These are phyloP conservation scores for Linyphia triangularis DNA, from an alignment of 2,888 invertebrate species.

Conservation along the genomic window DNA sequence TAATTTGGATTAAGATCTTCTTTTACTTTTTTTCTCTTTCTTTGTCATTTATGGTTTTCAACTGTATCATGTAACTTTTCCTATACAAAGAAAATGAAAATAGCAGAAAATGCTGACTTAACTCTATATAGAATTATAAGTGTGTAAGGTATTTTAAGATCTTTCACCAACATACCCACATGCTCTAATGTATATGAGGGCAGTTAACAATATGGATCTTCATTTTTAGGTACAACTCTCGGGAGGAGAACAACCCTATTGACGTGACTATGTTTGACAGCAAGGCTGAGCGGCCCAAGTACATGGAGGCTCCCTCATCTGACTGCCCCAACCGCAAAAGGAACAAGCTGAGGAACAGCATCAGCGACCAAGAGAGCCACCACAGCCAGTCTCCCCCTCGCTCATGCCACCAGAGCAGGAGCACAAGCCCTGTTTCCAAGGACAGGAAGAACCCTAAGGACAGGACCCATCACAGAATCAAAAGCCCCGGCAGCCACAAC, in stretches of 20 bases:
- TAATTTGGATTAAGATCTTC: neutral
- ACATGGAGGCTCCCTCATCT: conserved; percentile 59
- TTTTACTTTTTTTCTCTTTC: neutral
- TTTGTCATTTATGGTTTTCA: neutral
- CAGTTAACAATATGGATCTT: neutral
- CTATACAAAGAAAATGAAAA: too few species aligned
- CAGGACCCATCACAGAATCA: conserved; percentile 60
- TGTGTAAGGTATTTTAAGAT: neutral
- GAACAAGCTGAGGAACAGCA: conserved; percentile 73
- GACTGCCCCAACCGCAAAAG: conserved; percentile 34
- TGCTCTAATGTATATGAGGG: neutral
- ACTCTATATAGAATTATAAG: too few species aligned
- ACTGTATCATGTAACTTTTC: too few species aligned
- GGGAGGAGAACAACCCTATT: conserved; percentile 51
- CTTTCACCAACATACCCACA: neutral
- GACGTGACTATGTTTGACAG: conserved; percentile 63
- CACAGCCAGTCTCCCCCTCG: conserved; percentile 78
- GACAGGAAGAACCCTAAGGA: conserved; percentile 72
- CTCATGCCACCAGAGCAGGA: conserved; percentile 77
- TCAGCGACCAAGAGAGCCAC: conserved; percentile 78
- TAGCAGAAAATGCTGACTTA: too few species aligned
- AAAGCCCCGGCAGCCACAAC: conserved; percentile 75
- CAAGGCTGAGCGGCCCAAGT: conserved; percentile 66
- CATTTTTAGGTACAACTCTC: conserved; percentile 54
- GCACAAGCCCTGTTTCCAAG: conserved; percentile 75